Base-by-base conservation (phyloP, 2,888 invertebrate genomes). In the Melinopterus prodromus region DNA sequence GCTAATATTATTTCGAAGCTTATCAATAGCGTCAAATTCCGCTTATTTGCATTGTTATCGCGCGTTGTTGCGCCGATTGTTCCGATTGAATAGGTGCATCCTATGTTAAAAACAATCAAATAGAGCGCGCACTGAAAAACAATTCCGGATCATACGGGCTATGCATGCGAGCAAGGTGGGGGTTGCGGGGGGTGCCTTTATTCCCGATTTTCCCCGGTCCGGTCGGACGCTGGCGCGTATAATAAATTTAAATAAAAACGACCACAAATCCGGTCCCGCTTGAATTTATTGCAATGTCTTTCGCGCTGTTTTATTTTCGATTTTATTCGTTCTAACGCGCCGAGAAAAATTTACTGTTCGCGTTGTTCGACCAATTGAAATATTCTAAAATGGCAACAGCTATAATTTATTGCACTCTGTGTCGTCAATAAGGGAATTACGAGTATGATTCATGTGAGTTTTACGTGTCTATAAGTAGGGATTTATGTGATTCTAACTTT, bases 231-330 rank as follows among this genome's bases (percentile, higher is more conserved):
- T 7, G 53, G 53, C 53, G 53, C 53, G 53, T 53, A 53, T 53
- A 53, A 53, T 53, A 53, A 53, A 53, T 53, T 53, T 53, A 53
- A 53, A 53, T 53, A 53, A 53, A 53, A 53, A 53, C 53, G 53
- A 53, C 53, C 53, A 12, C 53, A 53, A 53, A 53, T 53, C 53
- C 53, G 53, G 53, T 12, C 12, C 53, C 7, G 53, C 53, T 53
- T 1, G 53, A 53, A 53, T 53, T 53, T 53, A 53, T 53, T 53
- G 53, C 53, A 53, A 53, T 53, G 53, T 53, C 53, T 53, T 53
- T 53, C 53, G 53, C 7, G 53, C 53, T 53, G 53, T 53, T 53
- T 53, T 53, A 53, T 53, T 53, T 53, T 53, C 53, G 53, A 53
- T 53, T 53, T 53, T 53, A 53, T 53, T 53, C 53, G 53, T 53